A percentile compares a stretch with the other conserved stretches of the same genome.
phyloP scores from a whole-genome alignment of 2,888 invertebrate genomes.

The Euphydryas editha region DNA sequence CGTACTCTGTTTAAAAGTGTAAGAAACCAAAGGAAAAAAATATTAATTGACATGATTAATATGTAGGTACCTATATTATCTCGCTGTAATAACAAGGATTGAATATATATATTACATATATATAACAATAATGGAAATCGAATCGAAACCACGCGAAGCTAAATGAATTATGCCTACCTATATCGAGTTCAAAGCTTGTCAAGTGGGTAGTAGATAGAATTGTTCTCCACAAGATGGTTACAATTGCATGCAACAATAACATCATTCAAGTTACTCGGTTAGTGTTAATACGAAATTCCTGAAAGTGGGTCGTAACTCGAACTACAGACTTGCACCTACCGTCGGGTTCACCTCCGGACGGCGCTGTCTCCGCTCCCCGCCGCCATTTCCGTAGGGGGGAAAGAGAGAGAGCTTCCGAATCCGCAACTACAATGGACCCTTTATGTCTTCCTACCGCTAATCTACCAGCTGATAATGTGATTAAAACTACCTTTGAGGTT shows the following conservation, averaged over 20 bases:
- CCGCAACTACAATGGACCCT: conserved; percentile 71
- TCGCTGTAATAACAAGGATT: no score
- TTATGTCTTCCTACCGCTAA: conserved; percentile 76
- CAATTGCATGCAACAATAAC: neutral
- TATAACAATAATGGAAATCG: no score
- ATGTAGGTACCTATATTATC: no score
- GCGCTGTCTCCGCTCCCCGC: conserved; percentile 77
- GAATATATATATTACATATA: no score
- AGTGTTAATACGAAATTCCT: conserved; percentile 32
- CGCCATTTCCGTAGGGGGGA: conserved; percentile 65
- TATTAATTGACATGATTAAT: no score
- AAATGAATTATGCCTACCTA: neutral
- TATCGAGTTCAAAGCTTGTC: neutral
- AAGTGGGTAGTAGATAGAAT: neutral
- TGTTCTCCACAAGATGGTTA: neutral
- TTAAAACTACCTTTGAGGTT: conserved; percentile 53
- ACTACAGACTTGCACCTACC: conserved; percentile 52
- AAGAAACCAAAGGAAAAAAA: no score
- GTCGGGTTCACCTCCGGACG: conserved; percentile 72
- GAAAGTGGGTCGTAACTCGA: conserved; percentile 52
- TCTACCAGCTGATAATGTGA: conserved; percentile 71
- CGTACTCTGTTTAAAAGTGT: no score
- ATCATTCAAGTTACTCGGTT: conserved; percentile 3
- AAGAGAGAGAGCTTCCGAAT: conserved; percentile 53
- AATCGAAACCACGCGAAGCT: no score